Conservation (phyloP, 1,140 invertebrate genomes). For the Brevipalpus yothersi region DNA sequence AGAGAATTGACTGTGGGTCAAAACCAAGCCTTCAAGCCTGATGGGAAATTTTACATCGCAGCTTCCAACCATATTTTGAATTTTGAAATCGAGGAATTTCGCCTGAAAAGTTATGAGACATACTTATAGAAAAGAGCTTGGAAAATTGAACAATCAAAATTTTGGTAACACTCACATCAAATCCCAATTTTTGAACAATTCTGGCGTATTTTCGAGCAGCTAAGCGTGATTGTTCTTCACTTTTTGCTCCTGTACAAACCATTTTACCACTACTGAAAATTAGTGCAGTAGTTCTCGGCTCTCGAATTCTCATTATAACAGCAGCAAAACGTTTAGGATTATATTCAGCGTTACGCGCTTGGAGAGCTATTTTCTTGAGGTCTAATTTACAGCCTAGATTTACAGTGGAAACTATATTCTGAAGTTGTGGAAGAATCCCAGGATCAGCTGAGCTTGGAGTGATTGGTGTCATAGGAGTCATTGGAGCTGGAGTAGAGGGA, state of each 20-base stretch:
- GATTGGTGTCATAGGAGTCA: constrained; percentile 61
- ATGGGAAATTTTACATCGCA: constrained; percentile 99
- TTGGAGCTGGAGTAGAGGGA: constrained; percentile 38
- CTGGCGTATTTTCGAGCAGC: constrained; percentile 95
- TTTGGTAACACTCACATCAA: constrained; percentile 36
- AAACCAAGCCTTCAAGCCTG: constrained; percentile 77
- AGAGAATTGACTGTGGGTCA: constrained; percentile 92
- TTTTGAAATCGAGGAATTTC: constrained; percentile 98
- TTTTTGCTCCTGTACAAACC: constrained; percentile 99
- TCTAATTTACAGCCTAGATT: constrained; percentile 88
- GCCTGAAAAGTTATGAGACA: constrained; percentile 34
- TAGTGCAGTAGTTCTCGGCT: constrained; percentile 89
- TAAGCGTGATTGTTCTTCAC: constrained; percentile 84
- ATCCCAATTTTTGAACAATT: constrained; percentile 96
- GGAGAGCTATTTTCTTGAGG: constrained; percentile 88
- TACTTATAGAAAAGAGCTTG: constrained; percentile 9
- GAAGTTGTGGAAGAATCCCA: constrained; percentile 73
- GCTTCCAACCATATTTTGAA: constrained; percentile 99
- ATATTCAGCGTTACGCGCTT: constrained; percentile 98
- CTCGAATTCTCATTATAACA: constrained; percentile 97
- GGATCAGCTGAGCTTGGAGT: constrained; percentile 68
- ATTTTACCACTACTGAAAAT: constrained; percentile 99
- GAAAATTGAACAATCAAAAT: not conserved
- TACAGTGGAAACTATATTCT: constrained; percentile 93
- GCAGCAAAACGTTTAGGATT: constrained; percentile 99